A percentile compares a stretch with the other conserved stretches of the same genome.
phyloP scores from a whole-genome alignment of 2,888 invertebrate genomes.

The Anarsia innoxiella region DNA sequence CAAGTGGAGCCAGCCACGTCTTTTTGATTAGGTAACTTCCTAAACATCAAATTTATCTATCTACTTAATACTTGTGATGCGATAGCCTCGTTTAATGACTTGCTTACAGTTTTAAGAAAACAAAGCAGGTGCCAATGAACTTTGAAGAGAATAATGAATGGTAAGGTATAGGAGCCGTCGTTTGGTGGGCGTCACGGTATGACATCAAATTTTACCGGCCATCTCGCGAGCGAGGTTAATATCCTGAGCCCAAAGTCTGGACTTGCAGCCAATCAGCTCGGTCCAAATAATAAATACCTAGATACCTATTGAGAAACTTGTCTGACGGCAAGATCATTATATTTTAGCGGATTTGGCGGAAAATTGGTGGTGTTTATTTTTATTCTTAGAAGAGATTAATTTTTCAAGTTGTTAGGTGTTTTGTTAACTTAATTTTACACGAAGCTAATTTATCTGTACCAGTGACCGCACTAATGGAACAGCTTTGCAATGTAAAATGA shows the following conservation, averaged over 20 bases:
- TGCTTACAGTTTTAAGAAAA: not conserved
- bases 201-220: constrained; percentile 49
- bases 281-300: constrained; percentile 37
- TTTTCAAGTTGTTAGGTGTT: no score
- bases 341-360: no score
- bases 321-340: no score
- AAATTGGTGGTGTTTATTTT: no score
- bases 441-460: constrained; percentile 3
- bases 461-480: constrained; percentile 7
- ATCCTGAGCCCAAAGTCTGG: no score
- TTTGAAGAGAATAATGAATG: not conserved
- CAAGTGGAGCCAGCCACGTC: constrained; percentile 3
- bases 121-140: constrained; percentile 3
- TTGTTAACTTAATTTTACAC: no score
- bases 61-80: no score
- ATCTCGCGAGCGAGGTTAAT: constrained; percentile 48
- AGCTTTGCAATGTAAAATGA: constrained; percentile 10
- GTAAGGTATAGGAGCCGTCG: constrained; percentile 21
- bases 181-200: constrained; percentile 39
- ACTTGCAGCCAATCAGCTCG: constrained; percentile 41
- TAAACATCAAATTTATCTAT: no score
- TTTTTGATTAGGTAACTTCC: constrained; percentile 5
- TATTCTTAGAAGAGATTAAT: no score
- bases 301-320: constrained; percentile 38
- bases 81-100: no score